Evolutionary conservation across 2,888 invertebrate genomes (phyloP), one percentile per base, ranked within the genome.

Genomic region (Choristoneura rosaceana): DNA sequence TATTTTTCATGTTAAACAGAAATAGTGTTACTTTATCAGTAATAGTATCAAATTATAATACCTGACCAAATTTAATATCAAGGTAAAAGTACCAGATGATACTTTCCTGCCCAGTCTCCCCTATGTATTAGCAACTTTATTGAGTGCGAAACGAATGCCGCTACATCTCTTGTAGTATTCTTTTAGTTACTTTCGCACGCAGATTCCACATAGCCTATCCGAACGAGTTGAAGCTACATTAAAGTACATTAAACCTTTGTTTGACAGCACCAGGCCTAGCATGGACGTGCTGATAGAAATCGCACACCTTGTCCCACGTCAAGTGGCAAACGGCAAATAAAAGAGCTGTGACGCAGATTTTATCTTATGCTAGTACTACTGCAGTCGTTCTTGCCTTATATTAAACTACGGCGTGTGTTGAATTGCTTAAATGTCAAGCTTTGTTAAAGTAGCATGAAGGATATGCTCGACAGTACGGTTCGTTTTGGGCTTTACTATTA

Each of bases 291-390:
- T 66, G 71, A 71, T 71, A 52, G 12, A 41, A 38, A 66, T 71
- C 71, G 43, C 43, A 61, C n/a, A 60, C 41, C 15, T 33, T 55
- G 50, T 41, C 4, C 25, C 17, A 41, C 61, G 71, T 55, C 66
- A 55, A 61, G 66, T 66, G 66, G 58, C 38, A 58, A 58, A 58
- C 58, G 63, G 47, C 66, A 66, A 66, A 71, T 66, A 62, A 66
- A 71, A 66, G 15, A 71, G 17, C 17, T 71, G 66, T 71, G 70
- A 65, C 43, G 0, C 41, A 55, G 71, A 71, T 71, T n/a, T 10
- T 45, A 71, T 71, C 60, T 59, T 61, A 52, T 45, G 25, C 52
- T 58, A 38, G 60, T 58, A 70, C 59, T 65, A 55, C 66, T 71
- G 71, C 25, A 59, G 47, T 70, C 50, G 70, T 47, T 47, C 25